A percentile compares a stretch with the other conserved stretches of the same genome.
These are phyloP conservation scores for Hypsopygia costalis DNA, from an alignment of 2,888 invertebrate species.

Conservation along the genomic window DNA sequence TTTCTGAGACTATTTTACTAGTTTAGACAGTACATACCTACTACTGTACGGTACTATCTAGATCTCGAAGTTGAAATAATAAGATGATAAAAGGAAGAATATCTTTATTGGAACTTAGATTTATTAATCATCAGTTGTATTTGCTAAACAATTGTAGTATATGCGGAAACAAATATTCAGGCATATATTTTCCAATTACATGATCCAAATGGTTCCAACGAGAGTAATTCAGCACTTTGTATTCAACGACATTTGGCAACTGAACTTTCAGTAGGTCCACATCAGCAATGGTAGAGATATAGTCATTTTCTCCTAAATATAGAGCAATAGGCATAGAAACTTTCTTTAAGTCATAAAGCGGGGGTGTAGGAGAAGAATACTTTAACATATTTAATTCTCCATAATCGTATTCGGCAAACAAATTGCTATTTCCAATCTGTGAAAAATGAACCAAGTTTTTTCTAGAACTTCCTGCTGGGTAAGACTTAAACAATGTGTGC, in stretches of 20 bases:
- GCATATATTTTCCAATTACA: neutral
- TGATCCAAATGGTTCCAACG: conserved; percentile 16
- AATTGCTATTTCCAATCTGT: conserved; percentile 27
- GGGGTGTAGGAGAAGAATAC: conserved; percentile 33
- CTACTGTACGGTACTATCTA: no score
- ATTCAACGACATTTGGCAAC: neutral
- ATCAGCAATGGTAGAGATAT: conserved; percentile 32
- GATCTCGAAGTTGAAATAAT: no score
- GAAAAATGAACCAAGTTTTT: conserved; percentile 39
- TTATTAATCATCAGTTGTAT: no score
- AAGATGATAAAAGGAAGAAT: no score
- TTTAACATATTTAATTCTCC: conserved; percentile 28
- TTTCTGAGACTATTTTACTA: no score
- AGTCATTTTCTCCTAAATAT: conserved; percentile 36
- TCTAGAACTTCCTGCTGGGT: conserved; percentile 39
- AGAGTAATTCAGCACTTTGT: conserved; percentile 1
- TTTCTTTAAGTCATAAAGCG: conserved; percentile 37
- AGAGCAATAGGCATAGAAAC: conserved; percentile 34
- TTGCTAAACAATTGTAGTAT: neutral
- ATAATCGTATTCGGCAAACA: conserved; percentile 25
- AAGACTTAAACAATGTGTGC: conserved; percentile 26
- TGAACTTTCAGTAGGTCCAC: conserved; percentile 15
- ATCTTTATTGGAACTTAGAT: no score
- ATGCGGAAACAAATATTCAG: neutral
- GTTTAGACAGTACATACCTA: no score